Evolutionary conservation across 2,888 invertebrate species (phyloP), one percentile per base, ranked within the genome.

Genomic region (Caenorhabditis sp.): DNA sequence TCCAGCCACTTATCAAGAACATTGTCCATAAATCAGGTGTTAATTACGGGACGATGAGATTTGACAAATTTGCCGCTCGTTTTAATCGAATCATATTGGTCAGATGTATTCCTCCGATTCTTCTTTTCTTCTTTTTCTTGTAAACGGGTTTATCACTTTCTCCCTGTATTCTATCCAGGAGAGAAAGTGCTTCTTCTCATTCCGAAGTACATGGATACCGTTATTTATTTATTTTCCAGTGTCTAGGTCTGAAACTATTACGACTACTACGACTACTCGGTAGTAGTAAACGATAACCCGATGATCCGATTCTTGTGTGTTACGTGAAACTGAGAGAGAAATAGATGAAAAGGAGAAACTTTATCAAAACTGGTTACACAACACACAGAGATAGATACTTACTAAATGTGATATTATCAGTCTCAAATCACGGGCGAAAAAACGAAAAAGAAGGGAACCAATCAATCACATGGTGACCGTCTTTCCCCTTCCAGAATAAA

Each of bases 61-160:
- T 70, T 70, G 70, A 70, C 70, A 70, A 79, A 79, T 79, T 70
- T 70, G 70, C n/a, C 70, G 51, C n/a, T 64, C 38, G 51, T 51
- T 63, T 63, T 77, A 77, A 77, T 76, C 76, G 59, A 76, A 76
- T 77, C 77, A 77, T 77, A 70, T 77, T 77, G 44, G 61, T 68
- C 63, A 59, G 24, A 69, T 35, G 54, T 47, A 28, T 22, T 66
- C 31, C 14, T 19, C 19, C 31, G 63, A 77, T 77, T 38, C 38
- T 38, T 38, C 38, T 28, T 24, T 10, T 44, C 41, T 69, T 41
- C 68, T 58, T 69, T 19, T 79, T 79, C 59, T 70, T 70, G 61
- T 54, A 79, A 79, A 79, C 79, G 70, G 63, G 79, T 79, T 79
- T 79, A 70, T 79, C 79, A 63, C 16, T 28, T 38, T 38, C 38